These are phyloP conservation scores for Thinocorus orbignyianus DNA, from an alignment of 2,113 vertebrate genomes.

Conservation along the genomic window DNA sequence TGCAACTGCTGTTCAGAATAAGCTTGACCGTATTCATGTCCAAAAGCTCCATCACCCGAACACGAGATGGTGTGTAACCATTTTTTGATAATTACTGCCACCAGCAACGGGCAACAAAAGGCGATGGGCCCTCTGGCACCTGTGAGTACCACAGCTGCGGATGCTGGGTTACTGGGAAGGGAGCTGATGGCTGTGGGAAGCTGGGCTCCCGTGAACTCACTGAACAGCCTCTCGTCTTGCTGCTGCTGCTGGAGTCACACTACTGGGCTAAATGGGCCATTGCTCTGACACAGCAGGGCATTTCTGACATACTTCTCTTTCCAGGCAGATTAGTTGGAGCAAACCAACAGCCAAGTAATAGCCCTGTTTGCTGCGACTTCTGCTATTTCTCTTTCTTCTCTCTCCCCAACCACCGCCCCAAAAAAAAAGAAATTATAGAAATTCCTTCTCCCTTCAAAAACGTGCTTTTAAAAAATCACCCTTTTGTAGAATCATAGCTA, in stretches of 20 bases:
- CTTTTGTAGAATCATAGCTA: not conserved
- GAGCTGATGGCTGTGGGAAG: rapidly evolving
- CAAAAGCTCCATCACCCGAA: not conserved
- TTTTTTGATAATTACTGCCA: not conserved
- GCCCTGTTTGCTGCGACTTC: not conserved
- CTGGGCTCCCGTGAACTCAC: rapidly evolving
- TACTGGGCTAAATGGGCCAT: not conserved
- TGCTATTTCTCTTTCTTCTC: not conserved
- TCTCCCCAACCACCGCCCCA: no score
- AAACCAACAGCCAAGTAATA: not conserved
- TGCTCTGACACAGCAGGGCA: not conserved
- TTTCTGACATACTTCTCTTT: not conserved
- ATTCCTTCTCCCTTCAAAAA: not conserved
- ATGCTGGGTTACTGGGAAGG: not conserved
- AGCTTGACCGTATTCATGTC: not conserved
- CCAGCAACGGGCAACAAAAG: not conserved
- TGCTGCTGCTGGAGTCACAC: not conserved
- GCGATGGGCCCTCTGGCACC: not conserved
- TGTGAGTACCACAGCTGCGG: rapidly evolving
- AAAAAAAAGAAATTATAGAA: not conserved
- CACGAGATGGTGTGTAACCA: not conserved
- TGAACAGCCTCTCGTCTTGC: not conserved
- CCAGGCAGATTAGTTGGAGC: not conserved
- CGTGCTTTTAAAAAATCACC: not conserved
- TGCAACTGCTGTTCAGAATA: not conserved